Base-by-base conservation (phyloP, 2,797 vertebrate species). In the Sphenodon punctatus region DNA sequence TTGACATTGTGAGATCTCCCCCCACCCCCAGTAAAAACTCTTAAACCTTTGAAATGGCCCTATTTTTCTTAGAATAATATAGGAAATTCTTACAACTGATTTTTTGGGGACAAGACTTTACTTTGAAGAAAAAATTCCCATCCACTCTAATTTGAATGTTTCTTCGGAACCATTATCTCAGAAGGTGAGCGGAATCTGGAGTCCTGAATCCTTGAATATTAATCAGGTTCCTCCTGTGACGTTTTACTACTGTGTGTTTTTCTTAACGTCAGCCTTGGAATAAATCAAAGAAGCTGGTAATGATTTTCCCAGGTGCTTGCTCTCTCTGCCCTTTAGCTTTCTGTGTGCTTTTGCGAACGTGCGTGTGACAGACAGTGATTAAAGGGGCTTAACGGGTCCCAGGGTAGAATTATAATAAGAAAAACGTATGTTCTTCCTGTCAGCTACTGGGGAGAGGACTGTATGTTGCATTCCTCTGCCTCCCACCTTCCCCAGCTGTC, bases 371-470 rank as follows among this genome's bases (percentile, higher is more conserved):
- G 78, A 76, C 81, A 82, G 76, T 78, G 67, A 89, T 88, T 86
- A 85, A 85, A 90, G 78, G 79, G 65, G 5, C 56, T 90, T 91
- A 90, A 86, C 89, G 90, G 83, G 71, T 71, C 88, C 68, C 74
- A 75, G 63, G 84, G 77, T 78, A 83, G 43, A 88, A 63, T 59
- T 72, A 7, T 65, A 53, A 78, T 77, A 82, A 69, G 69, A 85
- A 78, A 89, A 85, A 38, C 43, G 41, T 59, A 19, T 69, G 79
- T 90, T 85, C 83, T 89, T 81, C 80, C 86, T 70, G 55, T 20
- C 80, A 80, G 38, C 1, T 4, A 36, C 32, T 49, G 60, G 53
- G 6, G 11, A 1, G 0, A 27, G 55, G 59, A 12, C 55, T 8
- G 17, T n/a, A 36, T 58, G 12, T 36, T n/a, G 7, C 58, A 63